Evolutionary conservation across 2,113 vertebrate genomes (phyloP), one percentile per base, ranked within the genome.

Genomic region (Rhea pennata): DNA sequence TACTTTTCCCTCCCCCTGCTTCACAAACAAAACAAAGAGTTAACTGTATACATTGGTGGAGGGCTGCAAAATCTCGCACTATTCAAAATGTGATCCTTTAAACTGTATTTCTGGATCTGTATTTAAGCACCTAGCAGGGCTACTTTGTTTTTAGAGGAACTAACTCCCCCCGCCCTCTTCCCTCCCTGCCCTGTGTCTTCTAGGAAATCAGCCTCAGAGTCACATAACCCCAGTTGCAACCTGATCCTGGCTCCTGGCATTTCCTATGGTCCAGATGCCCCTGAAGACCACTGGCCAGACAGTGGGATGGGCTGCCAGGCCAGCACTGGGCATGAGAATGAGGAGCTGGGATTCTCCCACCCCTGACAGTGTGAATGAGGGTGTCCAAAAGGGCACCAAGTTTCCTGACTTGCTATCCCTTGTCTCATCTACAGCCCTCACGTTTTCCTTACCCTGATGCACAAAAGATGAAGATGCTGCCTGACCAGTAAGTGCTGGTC

Each of bases 331-430:
- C 56, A 59, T 20, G 29, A 5, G 29, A 33, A 10, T 33, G 56
- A 33, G 19, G 56, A 59, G 29, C 29, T 33, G 29, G 56, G 19
- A 31, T 10, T 59, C 29, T 33, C 56, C 31, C 22, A 15, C 29
- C 29, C 29, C 56, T 8, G 10, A 33, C 17, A 59, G 56, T 19
- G 29, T 33, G 29, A 59, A 59, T 59, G 56, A 59, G 16, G 56
- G 31, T 59, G 29, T 59, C 3, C 12, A 53, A 44, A 26, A 76
- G 0, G 3, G 29, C 73, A 58, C 48, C 9, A 0, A 1, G 0
- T 72, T 13, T 72, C 61, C 51, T 44, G 15, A 69, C 15, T 72
- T 2, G 7, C 16, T 44, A 51, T 13, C 36, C 61, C 21, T 23
- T 40, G 46, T 20, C 22, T 51, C 31, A 46, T 44, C 9, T 42